Percentiles rank a stretch among this genome's conserved stretches.
Evolutionary conservation across 2,888 invertebrate species (phyloP).

Genomic region (Erebia ligea): DNA sequence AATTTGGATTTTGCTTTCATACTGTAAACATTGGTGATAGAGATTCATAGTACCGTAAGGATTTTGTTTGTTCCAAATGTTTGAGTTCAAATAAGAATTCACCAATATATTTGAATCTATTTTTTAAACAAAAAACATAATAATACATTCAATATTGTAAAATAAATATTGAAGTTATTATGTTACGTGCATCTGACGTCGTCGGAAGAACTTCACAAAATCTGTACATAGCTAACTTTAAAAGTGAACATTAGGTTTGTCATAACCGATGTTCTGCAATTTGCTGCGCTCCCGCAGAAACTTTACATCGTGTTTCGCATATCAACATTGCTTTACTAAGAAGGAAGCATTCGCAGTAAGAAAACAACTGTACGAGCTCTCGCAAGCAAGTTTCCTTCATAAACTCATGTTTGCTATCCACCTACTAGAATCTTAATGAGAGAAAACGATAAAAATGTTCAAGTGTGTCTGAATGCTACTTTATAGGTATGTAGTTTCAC

Average conservation of each 20-base stretch:
- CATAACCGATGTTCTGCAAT: slow-evolving; percentile 40
- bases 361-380: slow-evolving; percentile 42
- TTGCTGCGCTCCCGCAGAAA: slow-evolving; percentile 42
- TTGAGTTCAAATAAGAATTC: neutral
- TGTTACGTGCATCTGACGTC: slow-evolving; percentile 16
- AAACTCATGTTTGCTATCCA: slow-evolving; percentile 45
- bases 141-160: too few species aligned
- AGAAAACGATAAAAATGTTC: slow-evolving; percentile 47
- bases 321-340: slow-evolving; percentile 42
- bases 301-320: slow-evolving; percentile 43
- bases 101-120: too few species aligned
- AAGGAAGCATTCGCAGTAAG: slow-evolving; percentile 41
- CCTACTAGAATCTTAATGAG: slow-evolving; percentile 45
- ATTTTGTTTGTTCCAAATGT: neutral
- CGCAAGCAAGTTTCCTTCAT: slow-evolving; percentile 43
- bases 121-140: neutral
- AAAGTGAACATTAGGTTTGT: slow-evolving; percentile 38
- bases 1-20: slow-evolving; percentile 47
- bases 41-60: slow-evolving; percentile 36
- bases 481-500: slow-evolving; percentile 50
- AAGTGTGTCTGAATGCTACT: slow-evolving; percentile 43
- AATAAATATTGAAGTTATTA: slow-evolving; percentile 4
- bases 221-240: slow-evolving; percentile 32
- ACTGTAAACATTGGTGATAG: slow-evolving; percentile 44
- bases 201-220: slow-evolving; percentile 24